Evolutionary conservation across 35 echinoderm and acorn worm genomes (phyloP).

Genomic region (Ptychodera flava): DNA sequence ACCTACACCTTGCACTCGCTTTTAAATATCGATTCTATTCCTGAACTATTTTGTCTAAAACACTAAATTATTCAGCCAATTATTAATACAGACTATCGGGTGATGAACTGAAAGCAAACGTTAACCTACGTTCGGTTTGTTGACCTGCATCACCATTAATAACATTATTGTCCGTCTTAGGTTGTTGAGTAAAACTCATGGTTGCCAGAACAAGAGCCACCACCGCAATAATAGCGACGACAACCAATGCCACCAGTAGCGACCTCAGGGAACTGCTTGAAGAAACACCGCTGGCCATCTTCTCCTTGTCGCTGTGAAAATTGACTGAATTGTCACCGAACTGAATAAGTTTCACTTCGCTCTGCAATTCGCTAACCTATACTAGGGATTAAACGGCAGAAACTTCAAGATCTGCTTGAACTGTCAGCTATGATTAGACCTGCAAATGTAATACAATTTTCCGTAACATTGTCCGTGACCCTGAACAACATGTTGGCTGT

Average conservation of each 20-base stretch:
- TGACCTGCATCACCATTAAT: neutral
- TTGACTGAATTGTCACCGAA: neutral
- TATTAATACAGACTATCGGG: no score
- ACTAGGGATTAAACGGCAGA: neutral
- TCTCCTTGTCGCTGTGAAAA: neutral
- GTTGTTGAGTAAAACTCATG: neutral
- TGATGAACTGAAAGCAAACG: neutral
- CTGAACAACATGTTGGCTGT: no score
- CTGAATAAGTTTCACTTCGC: neutral
- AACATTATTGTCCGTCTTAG: neutral
- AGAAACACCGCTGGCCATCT: neutral
- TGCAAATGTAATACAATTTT: no score
- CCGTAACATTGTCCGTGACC: no score
- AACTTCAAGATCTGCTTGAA: no score
- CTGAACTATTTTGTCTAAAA: no score
- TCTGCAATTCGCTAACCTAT: neutral
- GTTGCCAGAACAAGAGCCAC: neutral
- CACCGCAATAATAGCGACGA: neutral
- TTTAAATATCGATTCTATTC: no score
- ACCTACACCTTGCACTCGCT: no score
- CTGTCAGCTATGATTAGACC: no score
- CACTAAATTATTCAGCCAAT: no score
- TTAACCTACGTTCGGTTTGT: neutral
- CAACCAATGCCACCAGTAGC: neutral
- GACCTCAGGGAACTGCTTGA: neutral